Evolutionary conservation across 2,797 vertebrate species (phyloP).

Genomic region (Saxicola maurus): DNA sequence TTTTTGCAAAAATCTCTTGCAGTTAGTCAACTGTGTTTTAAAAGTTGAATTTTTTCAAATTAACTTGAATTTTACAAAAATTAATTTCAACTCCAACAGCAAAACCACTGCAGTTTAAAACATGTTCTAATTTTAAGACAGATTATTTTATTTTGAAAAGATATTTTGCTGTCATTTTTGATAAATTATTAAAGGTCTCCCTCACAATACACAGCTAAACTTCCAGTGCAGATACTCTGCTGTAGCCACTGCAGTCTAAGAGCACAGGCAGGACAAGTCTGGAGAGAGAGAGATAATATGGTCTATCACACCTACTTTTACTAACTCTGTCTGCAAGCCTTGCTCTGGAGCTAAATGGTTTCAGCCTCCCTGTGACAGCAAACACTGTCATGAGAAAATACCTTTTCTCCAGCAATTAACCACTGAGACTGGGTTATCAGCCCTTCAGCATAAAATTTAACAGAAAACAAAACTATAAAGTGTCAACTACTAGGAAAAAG

Average conservation of each 20-base stretch:
- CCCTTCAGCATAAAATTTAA: neutral
- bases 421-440: neutral
- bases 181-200: neutral
- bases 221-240: neutral
- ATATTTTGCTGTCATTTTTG: neutral
- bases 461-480: neutral
- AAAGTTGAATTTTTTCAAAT: neutral
- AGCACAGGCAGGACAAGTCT: neutral
- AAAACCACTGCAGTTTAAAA: neutral
- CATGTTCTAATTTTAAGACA: neutral
- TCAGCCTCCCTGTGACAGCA: neutral
- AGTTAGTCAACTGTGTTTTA: neutral
- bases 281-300: neutral
- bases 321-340: neutral
- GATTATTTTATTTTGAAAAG: neutral
- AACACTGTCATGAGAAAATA: neutral
- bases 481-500: neutral
- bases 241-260: neutral
- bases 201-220: neutral
- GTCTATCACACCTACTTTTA: neutral
- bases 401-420: neutral
- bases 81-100: neutral
- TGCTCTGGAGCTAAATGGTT: neutral
- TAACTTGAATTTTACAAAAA: neutral
- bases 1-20: neutral